Evolutionary conservation across 2,888 invertebrate species (phyloP).

Genomic region (Didymodactylos carnosus): DNA sequence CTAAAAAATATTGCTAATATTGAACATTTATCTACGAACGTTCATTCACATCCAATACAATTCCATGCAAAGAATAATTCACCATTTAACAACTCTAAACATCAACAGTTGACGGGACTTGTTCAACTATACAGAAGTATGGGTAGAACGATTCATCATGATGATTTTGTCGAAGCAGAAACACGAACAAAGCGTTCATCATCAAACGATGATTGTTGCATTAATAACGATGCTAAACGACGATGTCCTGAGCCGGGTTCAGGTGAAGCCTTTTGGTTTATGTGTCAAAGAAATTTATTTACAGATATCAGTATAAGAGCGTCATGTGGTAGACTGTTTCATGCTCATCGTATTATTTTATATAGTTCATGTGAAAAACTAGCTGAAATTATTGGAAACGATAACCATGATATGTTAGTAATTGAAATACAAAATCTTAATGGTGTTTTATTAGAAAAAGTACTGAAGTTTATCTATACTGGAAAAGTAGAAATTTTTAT

Average conservation of each 20-base stretch:
- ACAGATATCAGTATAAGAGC: neutral
- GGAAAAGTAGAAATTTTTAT: neutral
- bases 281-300: neutral
- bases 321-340: neutral
- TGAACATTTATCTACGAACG: neutral
- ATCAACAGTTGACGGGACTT: too few relatives aligned
- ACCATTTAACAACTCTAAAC: too few relatives aligned
- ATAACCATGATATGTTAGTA: neutral
- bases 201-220: too few relatives aligned
- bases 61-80: too few relatives aligned
- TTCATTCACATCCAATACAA: too few relatives aligned
- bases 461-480: neutral
- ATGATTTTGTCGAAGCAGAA: too few relatives aligned
- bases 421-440: neutral
- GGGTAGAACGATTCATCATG: too few relatives aligned
- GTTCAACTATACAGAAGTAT: too few relatives aligned
- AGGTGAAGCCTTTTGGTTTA: neutral
- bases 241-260: too few relatives aligned
- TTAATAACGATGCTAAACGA: too few relatives aligned
- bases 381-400: neutral
- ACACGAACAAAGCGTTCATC: too few relatives aligned
- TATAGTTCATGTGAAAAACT: neutral
- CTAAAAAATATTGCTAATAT: neutral
- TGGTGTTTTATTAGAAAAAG: neutral
- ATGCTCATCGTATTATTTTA: neutral